Evolutionary conservation across 2,113 vertebrate species (phyloP).

Genomic region (Cochlearius cochlearius): DNA sequence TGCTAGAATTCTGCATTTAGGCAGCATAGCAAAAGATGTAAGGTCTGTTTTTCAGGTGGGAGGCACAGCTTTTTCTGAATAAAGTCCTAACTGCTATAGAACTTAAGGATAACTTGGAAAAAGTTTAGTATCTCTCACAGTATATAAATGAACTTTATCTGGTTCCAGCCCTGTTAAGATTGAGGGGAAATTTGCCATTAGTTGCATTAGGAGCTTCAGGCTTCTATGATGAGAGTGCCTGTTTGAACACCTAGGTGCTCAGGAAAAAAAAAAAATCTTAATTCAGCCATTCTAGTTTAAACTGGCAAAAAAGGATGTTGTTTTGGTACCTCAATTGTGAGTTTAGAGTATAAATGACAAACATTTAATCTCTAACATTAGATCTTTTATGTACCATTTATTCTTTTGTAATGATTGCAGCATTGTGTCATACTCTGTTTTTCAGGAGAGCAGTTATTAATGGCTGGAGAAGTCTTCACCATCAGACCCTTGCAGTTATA

Average conservation of each 20-base stretch:
- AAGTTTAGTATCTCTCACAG: neutral
- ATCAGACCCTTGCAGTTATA: slow-evolving; percentile 90
- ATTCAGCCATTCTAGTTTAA: neutral
- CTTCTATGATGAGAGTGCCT: neutral
- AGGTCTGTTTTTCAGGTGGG: neutral
- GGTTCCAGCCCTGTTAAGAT: neutral
- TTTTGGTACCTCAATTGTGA: neutral
- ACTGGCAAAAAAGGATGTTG: neutral
- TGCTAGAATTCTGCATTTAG: neutral
- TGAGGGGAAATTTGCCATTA: neutral
- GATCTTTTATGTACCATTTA: neutral
- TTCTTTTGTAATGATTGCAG: neutral
- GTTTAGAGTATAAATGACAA: neutral
- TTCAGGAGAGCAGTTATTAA: slow-evolving; percentile 91
- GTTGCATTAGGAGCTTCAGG: neutral
- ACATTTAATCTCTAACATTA: neutral
- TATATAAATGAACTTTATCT: neutral
- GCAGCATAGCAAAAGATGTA: neutral
- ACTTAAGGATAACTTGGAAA: neutral
- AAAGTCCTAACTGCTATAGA: neutral
- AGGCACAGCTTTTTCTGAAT: neutral
- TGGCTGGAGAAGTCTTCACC: slow-evolving; percentile 89
- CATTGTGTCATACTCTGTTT: neutral
- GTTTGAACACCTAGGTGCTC: neutral
- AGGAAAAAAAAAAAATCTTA: neutral